Base-by-base conservation (phyloP, 1,140 invertebrate genomes). In the Hylaeus anthracinus region DNA sequence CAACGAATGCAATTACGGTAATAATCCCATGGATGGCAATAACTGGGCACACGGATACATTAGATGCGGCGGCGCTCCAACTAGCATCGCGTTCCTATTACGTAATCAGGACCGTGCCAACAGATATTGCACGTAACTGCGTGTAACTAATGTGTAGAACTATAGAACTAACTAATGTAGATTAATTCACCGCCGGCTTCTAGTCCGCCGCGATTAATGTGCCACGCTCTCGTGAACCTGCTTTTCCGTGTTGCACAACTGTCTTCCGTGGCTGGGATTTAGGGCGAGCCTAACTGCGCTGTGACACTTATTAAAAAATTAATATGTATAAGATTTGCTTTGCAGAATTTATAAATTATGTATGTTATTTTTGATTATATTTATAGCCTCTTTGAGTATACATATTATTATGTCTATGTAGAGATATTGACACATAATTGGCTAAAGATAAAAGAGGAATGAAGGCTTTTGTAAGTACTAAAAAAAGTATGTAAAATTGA, bases 71-170 rank as follows among this genome's bases (percentile, higher is more conserved):
- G 56, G 51, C 48, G 67, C 70, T 39, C 56, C 76, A 39, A 37
- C 37, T 41, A 60, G 70, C 65, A 61, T 73, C 53, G 66, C 79
- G 73, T 86, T 81, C 84, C 75, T 86, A 81, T 75, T 75, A 70
- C 78, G 84, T 84, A 85, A 85, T 85, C 84, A 77, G 78, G 45
- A 39, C 67, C 60, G 77, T 41, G 82, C 77, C 83, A 84, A 80
- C 84, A 85, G 84, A 85, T 85, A 85, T 81, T 76, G 78, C 73
- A 85, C 71, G 84, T 86, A 86, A 86, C 84, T 86, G 80, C 72
- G 80, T 83, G 85, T 86, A 83, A 86, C 84, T 86, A 86, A 86
- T 86, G 85, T 85, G 85, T 85, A 65, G 74, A 72, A 76, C 67
- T 80, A 15, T n/a, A 39, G 77, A 83, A 86, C 70, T 80, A 64